Base-by-base conservation (phyloP, 30 jellyfish, hydroid and myxozoan genomes). In the Chrysaora quinquecirrha region DNA sequence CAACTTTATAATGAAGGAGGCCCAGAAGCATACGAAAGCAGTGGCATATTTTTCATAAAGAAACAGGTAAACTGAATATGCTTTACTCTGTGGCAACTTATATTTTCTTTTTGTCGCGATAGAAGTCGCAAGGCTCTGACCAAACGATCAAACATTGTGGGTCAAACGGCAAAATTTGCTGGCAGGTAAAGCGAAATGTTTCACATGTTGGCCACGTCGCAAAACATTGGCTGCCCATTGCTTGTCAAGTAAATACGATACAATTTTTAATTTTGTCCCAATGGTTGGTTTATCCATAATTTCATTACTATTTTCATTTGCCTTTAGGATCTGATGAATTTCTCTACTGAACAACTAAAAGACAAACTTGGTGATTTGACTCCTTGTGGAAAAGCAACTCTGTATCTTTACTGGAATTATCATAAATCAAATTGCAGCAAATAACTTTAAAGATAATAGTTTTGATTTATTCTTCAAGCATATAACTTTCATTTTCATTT, bases 21-120 rank as follows among this genome's bases (percentile, higher is more conserved):
- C 14, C 92, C 90, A 7, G 98, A 93, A 74, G 95, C 98, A 34
- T 90, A 84, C 66, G 98, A 93, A 76, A 80, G 97, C 30, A 87
- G 97, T 4, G 91, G 71, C 60, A 75, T 87, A 64, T 28, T 77
- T 30, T 93, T 93, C 64, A 54, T 86, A 63, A 63, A 77, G 34
- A 35, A 43, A 54, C 66, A 93, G 91, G 98, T 93, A 43, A 34
- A n/a, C n/a, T n/a, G n/a, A n/a, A n/a, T n/a, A n/a, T n/a, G n/a
- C n/a, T n/a, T n/a, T n/a, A n/a, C n/a, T n/a, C n/a, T n/a, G n/a
- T 7, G 66, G 9, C 3, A 27, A 14, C 16, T 3, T 47, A 1
- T 47, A 22, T 6, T 72, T 22, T 34, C 6, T 72, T 46, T 10
- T 1, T 4, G 30, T 11, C 22, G 50, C 21, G 76, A 24, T 6